phyloP scores from a whole-genome alignment of 2,888 invertebrate genomes.

The Lochmaea crataegi region DNA sequence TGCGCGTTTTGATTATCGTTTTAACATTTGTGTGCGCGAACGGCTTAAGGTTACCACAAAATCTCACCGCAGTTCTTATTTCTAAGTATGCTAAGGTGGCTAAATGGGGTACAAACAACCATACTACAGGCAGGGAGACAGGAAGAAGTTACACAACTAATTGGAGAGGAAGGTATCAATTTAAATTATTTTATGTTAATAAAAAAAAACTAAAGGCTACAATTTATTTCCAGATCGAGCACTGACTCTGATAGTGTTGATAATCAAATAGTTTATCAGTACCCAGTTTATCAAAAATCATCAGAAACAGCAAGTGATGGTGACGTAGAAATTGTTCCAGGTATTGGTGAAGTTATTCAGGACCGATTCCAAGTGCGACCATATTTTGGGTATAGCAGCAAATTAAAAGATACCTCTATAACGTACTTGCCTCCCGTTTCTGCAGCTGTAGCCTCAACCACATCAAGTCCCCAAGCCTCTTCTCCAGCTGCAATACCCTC shows the following conservation, averaged over 20 bases:
- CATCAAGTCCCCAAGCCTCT: constrained; percentile 4
- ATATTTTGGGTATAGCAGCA: constrained; percentile 57
- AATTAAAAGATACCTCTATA: constrained; percentile 30
- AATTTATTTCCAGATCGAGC: constrained; percentile 28
- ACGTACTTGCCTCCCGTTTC: constrained; percentile 25
- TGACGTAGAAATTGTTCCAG: constrained; percentile 52
- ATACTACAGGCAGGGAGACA: constrained; percentile 39
- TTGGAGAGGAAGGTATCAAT: constrained; percentile 59
- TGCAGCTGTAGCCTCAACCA: constrained; percentile 9
- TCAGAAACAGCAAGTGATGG: constrained; percentile 37
- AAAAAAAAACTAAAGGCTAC: not conserved
- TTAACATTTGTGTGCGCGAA: constrained; percentile 37
- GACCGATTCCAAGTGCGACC: constrained; percentile 63
- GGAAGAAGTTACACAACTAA: constrained; percentile 54
- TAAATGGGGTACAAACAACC: constrained; percentile 55
- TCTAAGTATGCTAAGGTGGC: constrained; percentile 62
- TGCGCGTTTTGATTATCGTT: constrained; percentile 27
- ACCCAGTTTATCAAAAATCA: constrained; percentile 49
- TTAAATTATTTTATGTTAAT: not conserved
- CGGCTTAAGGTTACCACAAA: constrained; percentile 48
- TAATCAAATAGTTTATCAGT: constrained; percentile 50
- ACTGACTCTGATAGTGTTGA: constrained; percentile 25
- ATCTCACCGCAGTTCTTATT: constrained; percentile 52
- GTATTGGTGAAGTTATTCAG: constrained; percentile 61
- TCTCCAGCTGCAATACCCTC: constrained; percentile 27